Base-by-base conservation (phyloP, 2,888 invertebrate species). In the Drosophila buzzatii region DNA sequence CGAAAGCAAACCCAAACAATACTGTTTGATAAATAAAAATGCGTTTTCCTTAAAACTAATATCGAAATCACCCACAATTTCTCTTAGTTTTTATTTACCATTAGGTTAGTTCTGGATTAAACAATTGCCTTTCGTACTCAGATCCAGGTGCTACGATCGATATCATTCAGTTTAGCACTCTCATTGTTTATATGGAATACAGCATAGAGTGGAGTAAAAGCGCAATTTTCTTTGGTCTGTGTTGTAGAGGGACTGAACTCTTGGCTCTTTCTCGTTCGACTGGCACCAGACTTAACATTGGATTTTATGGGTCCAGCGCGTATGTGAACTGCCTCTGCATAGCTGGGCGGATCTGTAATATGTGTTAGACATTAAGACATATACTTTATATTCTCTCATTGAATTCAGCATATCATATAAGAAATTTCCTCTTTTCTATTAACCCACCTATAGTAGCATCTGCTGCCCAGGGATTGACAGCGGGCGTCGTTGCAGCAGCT, bases 301-400 rank as follows among this genome's bases (percentile, higher is more conserved):
- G 41, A 10, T 8, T 65, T 73, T 0, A 31, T 8, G 3, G 45
- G 23, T 12, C 33, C 51, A 8, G 77, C 56, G 0, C 81, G 72
- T 57, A 92, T 83, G 85, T 92, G 89, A 4, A 85, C 31, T 3
- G 92, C 92, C 57, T 90, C 89, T 70, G 87, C 90, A 70, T 92
- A 93, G 4, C 85, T 84, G 0, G 93, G 93, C 14, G 92, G 91
- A 7, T 87, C 93, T 93, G 55, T 5, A 39, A 23, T 14, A 33
- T 12, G 1, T 8, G 7, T 7, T 14, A 18, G 33, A n/a, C 2
- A 31, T 10, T 49, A 0, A 31, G 31, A 10, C n/a, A 27, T n/a
- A 8, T 39, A 39, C 9, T 7, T n/a, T 37, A 14, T 37, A 37
- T 35, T 10, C 35, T 12, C 2, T 12, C 3, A 35, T 35, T 4